phyloP scores from a whole-genome alignment of 2,113 vertebrate genomes.

The Phylloscopus trochilus region DNA sequence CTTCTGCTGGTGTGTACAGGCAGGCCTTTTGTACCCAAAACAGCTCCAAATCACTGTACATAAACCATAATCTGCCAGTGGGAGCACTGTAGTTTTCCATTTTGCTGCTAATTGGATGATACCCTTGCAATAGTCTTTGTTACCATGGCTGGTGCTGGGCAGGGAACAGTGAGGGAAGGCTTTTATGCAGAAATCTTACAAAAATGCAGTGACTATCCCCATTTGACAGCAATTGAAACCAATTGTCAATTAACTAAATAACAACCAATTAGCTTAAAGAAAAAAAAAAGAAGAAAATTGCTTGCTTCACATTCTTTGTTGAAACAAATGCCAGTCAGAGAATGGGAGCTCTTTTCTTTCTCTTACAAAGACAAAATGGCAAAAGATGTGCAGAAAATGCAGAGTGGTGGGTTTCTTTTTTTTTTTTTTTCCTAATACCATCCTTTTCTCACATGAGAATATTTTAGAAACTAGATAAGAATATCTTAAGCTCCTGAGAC shows the following conservation, averaged over 20 bases:
- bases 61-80: conserved; percentile 29
- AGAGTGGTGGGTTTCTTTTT: background rate
- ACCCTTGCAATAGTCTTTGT: background rate
- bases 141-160: background rate
- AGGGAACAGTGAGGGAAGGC: background rate
- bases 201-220: background rate
- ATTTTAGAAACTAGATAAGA: background rate
- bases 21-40: conserved; percentile 11
- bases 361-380: background rate
- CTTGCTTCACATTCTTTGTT: conserved; percentile 25
- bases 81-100: conserved; percentile 28
- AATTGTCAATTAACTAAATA: conserved; percentile 45
- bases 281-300: background rate
- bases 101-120: conserved; percentile 63
- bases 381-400: conserved; percentile 2
- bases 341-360: background rate
- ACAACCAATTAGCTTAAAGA: conserved; percentile 34
- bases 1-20: background rate
- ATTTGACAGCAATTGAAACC: conserved; percentile 47
- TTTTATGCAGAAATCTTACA: conserved; percentile 9
- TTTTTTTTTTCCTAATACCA: background rate
- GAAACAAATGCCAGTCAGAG: conserved; percentile 1
- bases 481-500: background rate
- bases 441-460: background rate
- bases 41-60: conserved; percentile 44